Percentiles rank a stretch among this genome's conserved stretches.
Evolutionary conservation across 37 sponge, comb jelly and placozoan genomes (phyloP).

Genomic region (Haliclona indistincta): DNA sequence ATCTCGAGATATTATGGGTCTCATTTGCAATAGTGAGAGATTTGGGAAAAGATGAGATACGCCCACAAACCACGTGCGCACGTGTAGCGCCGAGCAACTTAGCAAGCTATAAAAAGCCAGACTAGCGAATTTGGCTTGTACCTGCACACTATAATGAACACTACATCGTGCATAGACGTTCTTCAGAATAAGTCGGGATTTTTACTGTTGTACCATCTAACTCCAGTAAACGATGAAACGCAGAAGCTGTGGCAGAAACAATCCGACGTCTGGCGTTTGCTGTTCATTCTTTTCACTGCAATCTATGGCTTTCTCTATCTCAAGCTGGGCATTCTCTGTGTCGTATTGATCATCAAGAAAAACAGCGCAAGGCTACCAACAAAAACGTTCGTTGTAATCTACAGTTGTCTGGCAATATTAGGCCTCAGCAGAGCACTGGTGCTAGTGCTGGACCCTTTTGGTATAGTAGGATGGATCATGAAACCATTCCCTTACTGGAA

Average conservation of each 20-base stretch:
- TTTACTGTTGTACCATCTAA: too few relatives aligned
- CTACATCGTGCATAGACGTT: too few relatives aligned
- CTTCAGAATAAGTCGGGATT: too few relatives aligned
- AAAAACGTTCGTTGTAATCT: constrained; percentile 47
- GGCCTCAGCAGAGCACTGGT: constrained; percentile 38
- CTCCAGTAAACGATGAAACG: too few relatives aligned
- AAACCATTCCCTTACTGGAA: constrained; percentile 17
- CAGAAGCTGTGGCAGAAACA: neutral
- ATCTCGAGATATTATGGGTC: too few relatives aligned
- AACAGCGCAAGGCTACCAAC: constrained; percentile 20
- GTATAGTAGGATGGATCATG: constrained; percentile 10
- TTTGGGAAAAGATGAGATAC: too few relatives aligned
- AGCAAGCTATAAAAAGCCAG: too few relatives aligned
- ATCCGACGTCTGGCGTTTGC: constrained; percentile 12
- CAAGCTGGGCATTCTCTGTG: constrained; percentile 7
- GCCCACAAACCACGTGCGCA: too few relatives aligned
- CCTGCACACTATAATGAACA: too few relatives aligned
- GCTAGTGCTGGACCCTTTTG: constrained; percentile 24
- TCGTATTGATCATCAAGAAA: constrained; percentile 29
- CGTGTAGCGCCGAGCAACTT: too few relatives aligned
- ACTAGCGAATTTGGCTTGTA: too few relatives aligned
- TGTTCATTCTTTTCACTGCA: constrained; percentile 7
- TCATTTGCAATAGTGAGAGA: too few relatives aligned
- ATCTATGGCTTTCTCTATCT: constrained; percentile 14
- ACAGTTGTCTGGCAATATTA: constrained; percentile 25